Evolutionary conservation across 1,140 invertebrate genomes (phyloP).

Genomic region (Drosophila pseudoananassae): DNA sequence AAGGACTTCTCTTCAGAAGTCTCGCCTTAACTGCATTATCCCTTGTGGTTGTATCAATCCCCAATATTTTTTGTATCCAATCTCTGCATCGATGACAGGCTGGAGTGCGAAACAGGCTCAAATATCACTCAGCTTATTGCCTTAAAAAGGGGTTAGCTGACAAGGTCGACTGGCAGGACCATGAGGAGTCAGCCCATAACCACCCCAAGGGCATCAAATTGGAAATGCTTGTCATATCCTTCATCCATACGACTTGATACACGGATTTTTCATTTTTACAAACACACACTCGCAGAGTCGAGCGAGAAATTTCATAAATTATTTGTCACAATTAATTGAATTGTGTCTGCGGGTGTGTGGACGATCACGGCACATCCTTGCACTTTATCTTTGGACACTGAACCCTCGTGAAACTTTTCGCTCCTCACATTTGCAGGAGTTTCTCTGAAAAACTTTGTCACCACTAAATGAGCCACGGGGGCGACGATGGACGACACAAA

Average conservation of each 20-base stretch:
- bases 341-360: slow-evolving; percentile 64
- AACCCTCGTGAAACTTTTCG: slow-evolving; percentile 40
- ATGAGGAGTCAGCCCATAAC: slow-evolving; percentile 24
- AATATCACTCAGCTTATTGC: slow-evolving; percentile 58
- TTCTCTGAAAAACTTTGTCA: slow-evolving; percentile 69
- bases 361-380: slow-evolving; percentile 7
- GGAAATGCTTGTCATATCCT: slow-evolving; percentile 84
- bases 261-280: slow-evolving; percentile 78
- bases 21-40: neutral
- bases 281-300: slow-evolving; percentile 16
- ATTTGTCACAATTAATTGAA: slow-evolving; percentile 84
- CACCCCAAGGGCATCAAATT: slow-evolving; percentile 74
- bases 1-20: no score
- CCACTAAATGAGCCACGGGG: slow-evolving; percentile 63
- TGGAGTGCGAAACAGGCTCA: slow-evolving; percentile 69
- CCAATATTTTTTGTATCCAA: slow-evolving; percentile 4
- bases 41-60: neutral
- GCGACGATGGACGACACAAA: slow-evolving; percentile 46
- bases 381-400: slow-evolving; percentile 21
- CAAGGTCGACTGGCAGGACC: slow-evolving; percentile 1
- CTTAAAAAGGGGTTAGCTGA: slow-evolving; percentile 66
- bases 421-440: slow-evolving; percentile 57
- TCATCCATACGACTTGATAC: slow-evolving; percentile 76
- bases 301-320: slow-evolving; percentile 79
- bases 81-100: slow-evolving; percentile 30